Evolutionary conservation across 2,888 invertebrate genomes (phyloP), one percentile per base, ranked within the genome.

Genomic region (Chloroclystis v-ata): DNA sequence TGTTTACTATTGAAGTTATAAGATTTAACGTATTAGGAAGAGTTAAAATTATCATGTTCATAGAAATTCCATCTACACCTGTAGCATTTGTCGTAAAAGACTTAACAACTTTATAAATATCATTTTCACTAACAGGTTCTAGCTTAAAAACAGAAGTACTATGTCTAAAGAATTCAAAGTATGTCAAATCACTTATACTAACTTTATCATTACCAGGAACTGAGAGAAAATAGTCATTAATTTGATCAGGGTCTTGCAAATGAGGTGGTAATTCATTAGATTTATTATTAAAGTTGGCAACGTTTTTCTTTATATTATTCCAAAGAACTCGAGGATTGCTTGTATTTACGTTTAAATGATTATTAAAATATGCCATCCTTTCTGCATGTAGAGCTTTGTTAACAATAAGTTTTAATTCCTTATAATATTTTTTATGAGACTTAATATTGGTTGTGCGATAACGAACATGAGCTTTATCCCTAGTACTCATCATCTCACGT

Each of bases 151-250:
- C 2, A 1, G n/a, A 26, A 24, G 33, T 5, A 8, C 16, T 9
- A 16, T 33, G 32, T 10, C 37, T 35, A 46, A 20, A 12, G 13
- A 11, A 26, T 28, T 41, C 41, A 12, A 7, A 37, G 37, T 26
- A 35, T 1, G 41, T 26, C 11, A 29, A 16, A 6, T 42, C 32
- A 13, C 16, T 10, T 3, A 32, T 30, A 7, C 2, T 37, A 4
- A 29, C 2, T 16, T 11, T 2, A 4, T 7, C n/a, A 8, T 14
- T 16, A 9, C 26, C 25, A 6, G 47, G 37, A 0, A 47, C 9
- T 1, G 29, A 9, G 1, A 47, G 7, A n/a, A 47, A 47, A 5
- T 42, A 37, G n/a, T 30, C 8, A 16, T 42, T 47, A 8, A 47
- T 42, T 1, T 24, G 4, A 26, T 42, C 20, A 1, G 47, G 42